Conservation (phyloP, 2,888 invertebrate species). For the Alloscopus bannaensis region DNA sequence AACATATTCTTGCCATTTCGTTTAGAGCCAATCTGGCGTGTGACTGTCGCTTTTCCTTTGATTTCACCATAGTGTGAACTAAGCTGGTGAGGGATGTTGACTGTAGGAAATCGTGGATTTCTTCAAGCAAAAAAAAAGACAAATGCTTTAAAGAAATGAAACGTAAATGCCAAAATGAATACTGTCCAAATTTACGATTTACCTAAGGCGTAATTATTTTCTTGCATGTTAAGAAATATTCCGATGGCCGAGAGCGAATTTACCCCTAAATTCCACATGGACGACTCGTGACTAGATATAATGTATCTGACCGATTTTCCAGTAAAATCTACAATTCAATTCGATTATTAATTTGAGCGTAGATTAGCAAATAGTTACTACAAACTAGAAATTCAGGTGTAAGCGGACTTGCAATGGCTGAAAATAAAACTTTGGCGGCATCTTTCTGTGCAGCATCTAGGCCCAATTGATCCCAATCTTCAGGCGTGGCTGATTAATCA, state of each 20-base stretch:
- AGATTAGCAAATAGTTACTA: neutral
- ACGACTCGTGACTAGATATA: constrained; percentile 80
- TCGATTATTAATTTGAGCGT: neutral
- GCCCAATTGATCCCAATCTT: constrained; percentile 51
- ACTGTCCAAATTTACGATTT: no score
- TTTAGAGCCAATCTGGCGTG: neutral
- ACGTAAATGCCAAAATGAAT: constrained; percentile 73
- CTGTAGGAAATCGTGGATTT: constrained; percentile 43
- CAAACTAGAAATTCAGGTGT: neutral
- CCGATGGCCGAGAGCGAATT: constrained; percentile 90
- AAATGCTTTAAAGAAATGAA: constrained; percentile 3
- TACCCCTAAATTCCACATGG: constrained; percentile 90
- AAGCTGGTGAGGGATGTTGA: constrained; percentile 31
- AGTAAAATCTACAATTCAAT: constrained; percentile 27
- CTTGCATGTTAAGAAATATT: constrained; percentile 85
- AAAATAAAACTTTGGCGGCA: constrained; percentile 53
- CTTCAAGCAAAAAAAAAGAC: neutral
- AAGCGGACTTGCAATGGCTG: constrained; percentile 34
- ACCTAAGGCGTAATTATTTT: constrained; percentile 87
- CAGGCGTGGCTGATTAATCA: constrained; percentile 36
- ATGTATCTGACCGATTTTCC: constrained; percentile 78
- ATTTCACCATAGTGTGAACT: constrained; percentile 28
- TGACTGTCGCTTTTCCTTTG: constrained; percentile 8
- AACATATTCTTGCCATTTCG: constrained; percentile 7
- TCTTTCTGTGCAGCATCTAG: constrained; percentile 34